Evolutionary conservation across 2,113 vertebrate species (phyloP).

Genomic region (Ophthalmolycus amberensis): DNA sequence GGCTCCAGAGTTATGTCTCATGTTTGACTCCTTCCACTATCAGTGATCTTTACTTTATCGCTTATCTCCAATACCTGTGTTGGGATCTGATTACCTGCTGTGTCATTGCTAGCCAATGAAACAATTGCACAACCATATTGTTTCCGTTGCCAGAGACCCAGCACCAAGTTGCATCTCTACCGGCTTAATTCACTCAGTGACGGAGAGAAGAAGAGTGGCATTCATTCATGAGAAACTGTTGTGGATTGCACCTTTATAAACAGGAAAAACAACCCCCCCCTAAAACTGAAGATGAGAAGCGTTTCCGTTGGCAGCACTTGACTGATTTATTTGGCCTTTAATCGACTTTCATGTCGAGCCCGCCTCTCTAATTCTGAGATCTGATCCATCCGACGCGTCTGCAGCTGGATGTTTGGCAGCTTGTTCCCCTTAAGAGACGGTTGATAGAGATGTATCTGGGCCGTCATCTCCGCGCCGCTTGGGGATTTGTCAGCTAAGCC

Average conservation of each 20-base stretch:
- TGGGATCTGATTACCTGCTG: not conserved
- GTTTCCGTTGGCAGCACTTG: slow-evolving; percentile 21
- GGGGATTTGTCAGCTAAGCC: slow-evolving; percentile 62
- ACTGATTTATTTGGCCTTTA: slow-evolving; percentile 48
- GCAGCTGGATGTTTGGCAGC: slow-evolving; percentile 62
- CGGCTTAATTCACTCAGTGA: no score
- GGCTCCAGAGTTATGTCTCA: not conserved
- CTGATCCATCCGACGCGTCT: slow-evolving; percentile 38
- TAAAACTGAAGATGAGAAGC: slow-evolving; percentile 18
- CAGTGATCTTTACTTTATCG: not conserved
- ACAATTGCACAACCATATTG: not conserved
- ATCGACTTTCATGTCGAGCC: not conserved
- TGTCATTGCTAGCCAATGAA: not conserved
- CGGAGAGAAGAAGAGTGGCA: not conserved
- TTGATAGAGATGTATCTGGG: slow-evolving; percentile 54
- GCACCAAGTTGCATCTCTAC: not conserved
- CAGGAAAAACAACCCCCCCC: not conserved
- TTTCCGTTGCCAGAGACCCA: not conserved
- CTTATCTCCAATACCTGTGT: not conserved
- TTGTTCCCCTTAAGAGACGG: slow-evolving; percentile 14
- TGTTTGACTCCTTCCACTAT: not conserved
- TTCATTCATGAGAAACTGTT: not conserved
- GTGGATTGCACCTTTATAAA: slow-evolving; percentile 3
- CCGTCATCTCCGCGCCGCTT: slow-evolving; percentile 25
- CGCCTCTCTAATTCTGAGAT: slow-evolving; percentile 4